Evolutionary conservation across 2,888 invertebrate genomes (phyloP).

Genomic region (Perizoma affinitatum): DNA sequence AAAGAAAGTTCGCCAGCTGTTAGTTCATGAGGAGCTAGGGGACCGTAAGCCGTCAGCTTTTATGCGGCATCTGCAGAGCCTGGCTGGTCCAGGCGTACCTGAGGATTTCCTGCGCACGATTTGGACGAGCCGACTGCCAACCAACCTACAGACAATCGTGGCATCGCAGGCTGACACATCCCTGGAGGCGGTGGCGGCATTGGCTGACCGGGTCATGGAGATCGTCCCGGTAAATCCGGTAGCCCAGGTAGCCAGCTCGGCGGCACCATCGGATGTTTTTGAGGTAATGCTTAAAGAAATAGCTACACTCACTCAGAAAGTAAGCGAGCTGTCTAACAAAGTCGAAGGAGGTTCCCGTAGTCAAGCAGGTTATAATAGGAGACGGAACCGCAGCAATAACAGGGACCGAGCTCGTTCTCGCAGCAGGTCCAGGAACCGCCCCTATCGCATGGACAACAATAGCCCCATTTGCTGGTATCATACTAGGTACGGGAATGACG

Average conservation of each 20-base stretch:
- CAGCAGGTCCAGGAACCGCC: background rate
- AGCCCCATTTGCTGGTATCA: conserved; percentile 25
- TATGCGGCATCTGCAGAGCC: conserved; percentile 20
- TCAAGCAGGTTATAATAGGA: background rate
- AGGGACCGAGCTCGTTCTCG: conserved; percentile 8
- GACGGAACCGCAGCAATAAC: conserved; percentile 1
- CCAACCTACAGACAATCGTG: conserved; percentile 23
- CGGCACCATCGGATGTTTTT: background rate
- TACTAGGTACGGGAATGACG: conserved; percentile 4
- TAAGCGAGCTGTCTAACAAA: too few relatives aligned
- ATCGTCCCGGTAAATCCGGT: conserved; percentile 3
- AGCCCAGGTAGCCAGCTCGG: background rate
- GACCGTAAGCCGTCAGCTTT: conserved; percentile 38
- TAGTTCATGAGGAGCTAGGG: conserved; percentile 37
- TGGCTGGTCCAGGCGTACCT: conserved; percentile 21
- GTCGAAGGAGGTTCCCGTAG: background rate
- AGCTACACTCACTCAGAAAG: background rate
- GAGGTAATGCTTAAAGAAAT: background rate
- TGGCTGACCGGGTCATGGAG: conserved; percentile 18
- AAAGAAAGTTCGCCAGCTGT: conserved; percentile 32
- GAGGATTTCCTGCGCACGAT: conserved; percentile 29
- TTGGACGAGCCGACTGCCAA: conserved; percentile 32
- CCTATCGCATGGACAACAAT: conserved; percentile 2
- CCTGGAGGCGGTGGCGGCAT: conserved; percentile 11
- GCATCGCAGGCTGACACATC: conserved; percentile 26